A percentile compares a stretch with the other conserved stretches of the same genome.
phyloP scores from a whole-genome alignment of 2,113 vertebrate species.

The Percopsis transmontana region DNA sequence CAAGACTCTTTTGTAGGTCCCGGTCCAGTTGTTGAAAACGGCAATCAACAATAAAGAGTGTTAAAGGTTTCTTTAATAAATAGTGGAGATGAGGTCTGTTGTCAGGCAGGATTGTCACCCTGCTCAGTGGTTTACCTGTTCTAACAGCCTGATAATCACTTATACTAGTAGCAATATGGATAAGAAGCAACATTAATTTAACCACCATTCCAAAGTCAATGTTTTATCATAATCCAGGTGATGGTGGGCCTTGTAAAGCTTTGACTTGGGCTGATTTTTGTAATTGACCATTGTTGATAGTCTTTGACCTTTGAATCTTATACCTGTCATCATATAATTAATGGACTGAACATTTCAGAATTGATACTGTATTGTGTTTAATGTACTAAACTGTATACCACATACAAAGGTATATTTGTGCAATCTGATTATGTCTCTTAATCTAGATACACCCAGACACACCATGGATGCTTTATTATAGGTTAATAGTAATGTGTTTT shows the following conservation, averaged over 20 bases:
- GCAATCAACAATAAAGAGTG: background rate
- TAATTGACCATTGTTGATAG: too few species aligned
- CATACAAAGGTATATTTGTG: background rate
- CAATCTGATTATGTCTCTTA: background rate
- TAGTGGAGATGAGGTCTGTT: background rate
- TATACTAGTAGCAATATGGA: background rate
- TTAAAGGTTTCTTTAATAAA: background rate
- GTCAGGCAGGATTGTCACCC: background rate
- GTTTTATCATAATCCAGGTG: background rate
- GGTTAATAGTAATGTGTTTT: too few species aligned
- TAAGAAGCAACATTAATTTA: background rate
- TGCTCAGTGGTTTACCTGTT: background rate
- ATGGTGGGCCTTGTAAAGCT: background rate
- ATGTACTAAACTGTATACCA: background rate
- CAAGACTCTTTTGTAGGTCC: slow-evolving; percentile 39
- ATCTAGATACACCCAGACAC: background rate
- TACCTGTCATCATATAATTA: too few species aligned
- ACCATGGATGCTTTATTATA: too few species aligned
- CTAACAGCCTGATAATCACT: background rate
- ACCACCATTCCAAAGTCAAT: background rate
- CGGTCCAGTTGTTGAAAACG: slow-evolving; percentile 1
- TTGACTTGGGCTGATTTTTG: too few species aligned
- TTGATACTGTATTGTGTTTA: background rate
- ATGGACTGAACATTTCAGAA: background rate
- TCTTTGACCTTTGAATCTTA: too few species aligned